Evolutionary conservation across 2,888 invertebrate genomes (phyloP).

Genomic region (Drosophila yooni): DNA sequence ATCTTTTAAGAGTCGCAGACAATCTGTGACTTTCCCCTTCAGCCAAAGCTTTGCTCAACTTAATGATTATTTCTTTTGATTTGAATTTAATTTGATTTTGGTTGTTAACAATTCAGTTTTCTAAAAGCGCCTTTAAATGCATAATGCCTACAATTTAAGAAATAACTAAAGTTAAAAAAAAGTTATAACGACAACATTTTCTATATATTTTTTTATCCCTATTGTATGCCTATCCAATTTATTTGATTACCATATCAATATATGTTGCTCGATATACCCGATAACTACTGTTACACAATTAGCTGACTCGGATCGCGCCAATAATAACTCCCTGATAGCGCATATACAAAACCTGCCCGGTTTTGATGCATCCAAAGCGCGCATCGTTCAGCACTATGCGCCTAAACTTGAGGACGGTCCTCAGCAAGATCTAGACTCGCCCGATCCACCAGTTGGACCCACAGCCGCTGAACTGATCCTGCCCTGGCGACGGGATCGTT

Average conservation of each 20-base stretch:
- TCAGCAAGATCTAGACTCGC: conserved; percentile 81
- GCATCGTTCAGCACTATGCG: conserved; percentile 89
- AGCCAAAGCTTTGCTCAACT: conserved; percentile 26
- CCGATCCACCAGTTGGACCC: conserved; percentile 86
- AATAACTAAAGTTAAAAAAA: conserved; percentile 28
- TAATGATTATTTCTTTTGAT: conserved; percentile 31
- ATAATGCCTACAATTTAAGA: conserved; percentile 19
- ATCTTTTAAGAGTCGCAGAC: background rate
- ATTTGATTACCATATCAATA: conserved; percentile 63
- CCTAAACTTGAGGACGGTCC: conserved; percentile 76
- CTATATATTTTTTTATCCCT: conserved; percentile 64
- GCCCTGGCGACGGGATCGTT: conserved; percentile 93
- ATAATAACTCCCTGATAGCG: conserved; percentile 89
- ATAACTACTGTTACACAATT: conserved; percentile 42
- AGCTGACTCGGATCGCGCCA: conserved; percentile 86
- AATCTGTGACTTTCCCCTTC: conserved; percentile 3
- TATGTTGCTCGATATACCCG: conserved; percentile 51
- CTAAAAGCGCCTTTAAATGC: conserved; percentile 24
- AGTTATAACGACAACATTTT: conserved; percentile 72
- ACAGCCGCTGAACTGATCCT: conserved; percentile 92
- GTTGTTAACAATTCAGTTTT: conserved; percentile 3
- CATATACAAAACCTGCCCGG: conserved; percentile 89
- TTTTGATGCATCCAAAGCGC: conserved; percentile 89
- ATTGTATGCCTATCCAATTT: conserved; percentile 73
- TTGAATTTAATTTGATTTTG: conserved; percentile 7